Percentiles rank a stretch among this genome's conserved stretches.
Conservation (phyloP, 2,797 vertebrate species). For the Syngnathus acus region DNA sequence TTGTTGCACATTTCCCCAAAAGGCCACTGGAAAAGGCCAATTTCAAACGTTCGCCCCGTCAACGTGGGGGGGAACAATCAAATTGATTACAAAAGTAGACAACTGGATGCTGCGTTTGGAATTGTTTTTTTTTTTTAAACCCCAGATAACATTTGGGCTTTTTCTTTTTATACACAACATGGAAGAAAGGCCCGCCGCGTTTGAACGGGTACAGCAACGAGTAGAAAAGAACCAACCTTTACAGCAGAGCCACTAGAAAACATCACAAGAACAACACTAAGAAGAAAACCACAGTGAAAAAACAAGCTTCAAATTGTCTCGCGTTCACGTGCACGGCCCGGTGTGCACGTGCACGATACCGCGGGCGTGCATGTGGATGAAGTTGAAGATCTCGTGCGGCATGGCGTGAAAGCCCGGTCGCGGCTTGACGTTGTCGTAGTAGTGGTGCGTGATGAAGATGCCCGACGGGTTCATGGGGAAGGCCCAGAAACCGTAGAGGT, state of each 20-base stretch:
- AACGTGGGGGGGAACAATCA: constrained; percentile 39
- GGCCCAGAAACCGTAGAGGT: constrained; percentile 97
- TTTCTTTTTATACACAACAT: constrained; percentile 43
- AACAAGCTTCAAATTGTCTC: constrained; percentile 35
- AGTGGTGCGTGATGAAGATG: constrained; percentile 93
- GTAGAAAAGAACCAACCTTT: constrained; percentile 61
- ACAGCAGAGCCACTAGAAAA: constrained; percentile 61
- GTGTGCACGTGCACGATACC: constrained; percentile 94
- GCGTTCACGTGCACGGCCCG: constrained; percentile 76
- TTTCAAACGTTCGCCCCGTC: constrained; percentile 38
- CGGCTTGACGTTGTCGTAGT: constrained; percentile 98
- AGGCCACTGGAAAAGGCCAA: constrained; percentile 47
- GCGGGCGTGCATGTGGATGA: constrained; percentile 94
- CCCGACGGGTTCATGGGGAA: constrained; percentile 96
- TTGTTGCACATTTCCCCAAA: constrained; percentile 12
- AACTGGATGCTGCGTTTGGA: constrained; percentile 32
- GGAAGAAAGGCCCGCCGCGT: constrained; percentile 56
- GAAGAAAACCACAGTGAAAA: constrained; percentile 51
- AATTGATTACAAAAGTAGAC: constrained; percentile 60
- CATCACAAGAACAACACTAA: constrained; percentile 57
- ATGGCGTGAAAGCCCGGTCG: constrained; percentile 95
- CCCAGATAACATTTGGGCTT: constrained; percentile 12
- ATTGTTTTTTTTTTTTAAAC: constrained; percentile 14
- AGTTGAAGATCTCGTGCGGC: constrained; percentile 96
- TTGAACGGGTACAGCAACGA: constrained; percentile 26